phyloP scores from a whole-genome alignment of 2,888 invertebrate species.

The Protophormia terraenovae region DNA sequence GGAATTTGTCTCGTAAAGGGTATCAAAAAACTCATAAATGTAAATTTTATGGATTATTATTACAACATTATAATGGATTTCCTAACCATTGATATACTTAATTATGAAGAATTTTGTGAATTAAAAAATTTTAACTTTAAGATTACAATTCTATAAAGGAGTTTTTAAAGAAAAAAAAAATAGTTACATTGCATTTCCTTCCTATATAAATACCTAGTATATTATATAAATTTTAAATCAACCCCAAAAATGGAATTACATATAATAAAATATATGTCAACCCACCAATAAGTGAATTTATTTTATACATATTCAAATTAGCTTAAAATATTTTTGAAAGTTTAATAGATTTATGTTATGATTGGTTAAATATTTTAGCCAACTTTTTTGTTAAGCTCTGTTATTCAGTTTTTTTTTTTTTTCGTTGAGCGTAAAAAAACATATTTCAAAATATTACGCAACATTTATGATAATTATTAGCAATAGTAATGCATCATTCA shows the following conservation, averaged over 20 bases:
- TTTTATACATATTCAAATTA: not conserved
- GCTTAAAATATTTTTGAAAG: not conserved
- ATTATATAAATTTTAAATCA: no score
- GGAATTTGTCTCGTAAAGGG: no score
- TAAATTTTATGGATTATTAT: no score
- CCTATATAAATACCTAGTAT: no score
- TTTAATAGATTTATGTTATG: not conserved
- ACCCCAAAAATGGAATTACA: not conserved
- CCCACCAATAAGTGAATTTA: not conserved
- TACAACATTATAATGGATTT: no score
- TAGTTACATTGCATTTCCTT: no score
- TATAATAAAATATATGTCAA: not conserved
- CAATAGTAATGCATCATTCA: not conserved
- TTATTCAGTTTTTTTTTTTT: not conserved
- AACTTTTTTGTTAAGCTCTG: not conserved
- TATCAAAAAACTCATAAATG: no score
- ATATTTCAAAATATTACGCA: constrained; percentile 37
- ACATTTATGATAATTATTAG: constrained; percentile 34
- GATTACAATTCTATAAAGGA: no score
- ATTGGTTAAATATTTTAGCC: not conserved
- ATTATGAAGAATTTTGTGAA: no score
- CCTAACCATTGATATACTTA: no score
- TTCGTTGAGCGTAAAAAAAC: not conserved
- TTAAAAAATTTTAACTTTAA: no score
- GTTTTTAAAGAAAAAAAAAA: no score